Evolutionary conservation across 2,797 vertebrate species (phyloP), one percentile per base, ranked within the genome.

Genomic region (Danionella dracula): DNA sequence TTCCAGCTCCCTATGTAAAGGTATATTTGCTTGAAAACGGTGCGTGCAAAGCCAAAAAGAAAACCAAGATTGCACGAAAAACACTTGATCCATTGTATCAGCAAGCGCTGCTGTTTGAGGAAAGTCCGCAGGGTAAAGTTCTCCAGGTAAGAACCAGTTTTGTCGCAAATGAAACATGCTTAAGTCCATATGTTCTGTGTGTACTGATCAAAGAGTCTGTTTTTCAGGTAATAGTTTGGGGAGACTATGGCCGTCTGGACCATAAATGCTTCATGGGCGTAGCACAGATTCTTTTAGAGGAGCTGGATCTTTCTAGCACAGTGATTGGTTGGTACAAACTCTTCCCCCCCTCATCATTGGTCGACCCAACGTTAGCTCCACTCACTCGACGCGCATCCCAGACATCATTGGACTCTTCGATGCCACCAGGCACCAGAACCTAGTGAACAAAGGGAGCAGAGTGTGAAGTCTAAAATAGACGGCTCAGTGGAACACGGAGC

Each of bases 181-280:
- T n/a, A n/a, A n/a, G n/a, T n/a, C n/a, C n/a, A n/a, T n/a, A n/a
- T n/a, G n/a, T n/a, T n/a, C n/a, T n/a, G n/a, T n/a, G n/a, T n/a
- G n/a, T n/a, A 9, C 8, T 62, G 32, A 49, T 2, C 29, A 34
- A 12, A 69, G 1, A 37, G 10, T 2, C 55, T 57, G 29, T 64
- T 56, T n/a, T 48, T 27, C 62, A 99, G 97, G 94, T 99, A 72
- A 99, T 99, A 78, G 97, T 99, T 1, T 99, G 96, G 97, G 97
- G 97, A 63, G 97, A 99, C 85, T 98, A 99, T 15, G 97, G 97
- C 79, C 90, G 97, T 82, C 87, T 99, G 94, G 97, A 99, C 90
- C 97, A 99, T 86, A 99, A 99, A 89, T 93, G 93, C 84, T 99
- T 99, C 82, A 99, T 99, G 97, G 97, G 97, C 79, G 97, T 99